Evolutionary conservation across 92 coral and sea anemone genomes (phyloP), one percentile per base, ranked within the genome.

Genomic region (Ricordea florida): DNA sequence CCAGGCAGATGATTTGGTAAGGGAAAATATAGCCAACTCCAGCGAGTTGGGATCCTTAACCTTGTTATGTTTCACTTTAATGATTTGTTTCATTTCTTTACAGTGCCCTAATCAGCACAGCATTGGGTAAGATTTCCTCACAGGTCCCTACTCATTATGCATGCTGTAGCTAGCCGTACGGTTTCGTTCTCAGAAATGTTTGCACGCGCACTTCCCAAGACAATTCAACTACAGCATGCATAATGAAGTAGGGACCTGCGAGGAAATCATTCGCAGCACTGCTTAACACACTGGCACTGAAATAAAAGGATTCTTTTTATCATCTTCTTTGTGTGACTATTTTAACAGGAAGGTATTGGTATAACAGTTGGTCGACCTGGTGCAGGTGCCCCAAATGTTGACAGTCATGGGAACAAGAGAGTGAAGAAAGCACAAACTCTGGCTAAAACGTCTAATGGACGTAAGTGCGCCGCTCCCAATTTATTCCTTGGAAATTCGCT

Each of bases 341-440:
- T 18, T 55, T 3, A 35, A 34, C 59, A 89, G 94, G 85, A 62
- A 6, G 96, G 86, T 17, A 33, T 79, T 16, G 90, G 96, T 9
- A 87, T 90, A 32, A 67, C 62, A 5, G 37, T 76, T 18, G 89
- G 90, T 40, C 67, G 76, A 14, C 87, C 92, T 0, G 93, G 92
- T 5, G 93, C 76, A 56, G 92, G 91, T 16, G 88, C 92, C 63
- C 89, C 87, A 14, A 78, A 74, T 42, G 80, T 44, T 16, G 91
- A 84, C 41, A 60, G 49, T 38, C 64, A 46, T 24, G 98, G 93
- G 27, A 84, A 89, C 29, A 17, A 85, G 47, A 82, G 56, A 63
- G 49, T 89, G 35, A 81, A 72, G 52, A 94, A 82, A 52, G 53
- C 66, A 35, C 92, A 89, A 74, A 94, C 98, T 20, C 87, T 94